Evolutionary conservation across 2,888 invertebrate genomes (phyloP), one percentile per base, ranked within the genome.

Genomic region (Rhaphigaster nebulosa): DNA sequence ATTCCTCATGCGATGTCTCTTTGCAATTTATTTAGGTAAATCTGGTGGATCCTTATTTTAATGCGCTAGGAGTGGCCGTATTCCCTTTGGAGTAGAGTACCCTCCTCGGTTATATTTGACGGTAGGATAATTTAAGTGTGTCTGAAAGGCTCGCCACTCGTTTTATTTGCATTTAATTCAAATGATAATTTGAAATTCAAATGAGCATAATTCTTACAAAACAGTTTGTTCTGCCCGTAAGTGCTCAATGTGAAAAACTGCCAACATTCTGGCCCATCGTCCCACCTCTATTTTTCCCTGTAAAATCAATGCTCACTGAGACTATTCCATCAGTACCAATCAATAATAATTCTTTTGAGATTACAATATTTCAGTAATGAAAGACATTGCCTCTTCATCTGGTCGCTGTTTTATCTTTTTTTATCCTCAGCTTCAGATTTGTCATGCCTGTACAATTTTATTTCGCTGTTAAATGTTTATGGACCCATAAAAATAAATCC

Each of bases 101-200:
- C 20, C 20, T 38, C 20, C 70, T 76, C 8, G 20, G 34, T 76
- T 76, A 38, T 76, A 29, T 76, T 76, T 76, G 70, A 76, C 70
- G 70, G 34, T 76, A 76, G 70, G 38, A 76, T 76, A 76, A 76
- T 76, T 76, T 76, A 76, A 8, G 20, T 20, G 34, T 76, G 70
- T 76, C 70, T 76, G 8, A 76, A 76, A 38, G 38, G 70, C 70
- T 38, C 70, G 38, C 38, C 70, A 20, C 6, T 76, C 70, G 34
- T 76, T 76, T 76, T 76, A 38, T 76, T 76, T 76, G 70, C 70
- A 6, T 76, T 76, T 76, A 76, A 76, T 76, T 76, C 70, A 76
- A 76, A 76, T 76, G 70, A 76, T 76, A 76, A 76, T 76, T 76
- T 76, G 70, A 76, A 76, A 76, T 76, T 76, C 70, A 76, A 76